Evolutionary conservation across 2,797 vertebrate genomes (phyloP), one percentile per base, ranked within the genome.

Genomic region (Stomatorhinus walkeri): DNA sequence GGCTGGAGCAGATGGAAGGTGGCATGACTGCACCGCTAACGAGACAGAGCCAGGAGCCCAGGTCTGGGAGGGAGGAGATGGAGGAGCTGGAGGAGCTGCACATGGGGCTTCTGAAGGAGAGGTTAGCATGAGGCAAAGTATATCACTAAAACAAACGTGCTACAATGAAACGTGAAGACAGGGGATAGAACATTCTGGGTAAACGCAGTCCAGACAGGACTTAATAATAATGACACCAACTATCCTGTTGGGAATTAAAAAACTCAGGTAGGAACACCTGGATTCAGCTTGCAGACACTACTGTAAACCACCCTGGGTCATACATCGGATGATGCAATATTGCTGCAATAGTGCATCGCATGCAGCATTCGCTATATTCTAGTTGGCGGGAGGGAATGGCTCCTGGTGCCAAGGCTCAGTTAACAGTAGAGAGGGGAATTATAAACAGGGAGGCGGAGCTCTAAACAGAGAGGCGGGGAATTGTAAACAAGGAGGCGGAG

Each of bases 1-100:
- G 98, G 98, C 93, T 99, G 85, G 95, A 91, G 89, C 96, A 98
- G 93, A 97, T 97, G 96, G 95, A 97, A 91, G 94, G 96, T 92
- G 96, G 94, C 88, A 94, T 98, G 91, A 96, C 89, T 91, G 95
- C 95, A 49, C 97, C 98, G 92, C 93, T 95, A 84, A 91, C 95
- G 90, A 95, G 94, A 86, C 97, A 97, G 89, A 95, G 88, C 89
- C 97, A 96, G 89, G 95, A 96, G 88, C 95, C 94, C 91, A 91
- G 95, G 90, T 93, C 94, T 9, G 94, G 96, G 94, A 96, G 96
- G 92, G 96, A 95, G 0, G 97, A 98, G 93, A 95, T 98, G 88
- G 96, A 97, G 89, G 97, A 94, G 92, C 94, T 98, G 59, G 97
- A 98, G 93, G 96, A 96, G 92, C 96, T 99, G 90, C 94, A 98